Evolutionary conservation across 2,888 invertebrate species (phyloP), one percentile per base, ranked within the genome.

Genomic region (Ischnus inquisitorius): DNA sequence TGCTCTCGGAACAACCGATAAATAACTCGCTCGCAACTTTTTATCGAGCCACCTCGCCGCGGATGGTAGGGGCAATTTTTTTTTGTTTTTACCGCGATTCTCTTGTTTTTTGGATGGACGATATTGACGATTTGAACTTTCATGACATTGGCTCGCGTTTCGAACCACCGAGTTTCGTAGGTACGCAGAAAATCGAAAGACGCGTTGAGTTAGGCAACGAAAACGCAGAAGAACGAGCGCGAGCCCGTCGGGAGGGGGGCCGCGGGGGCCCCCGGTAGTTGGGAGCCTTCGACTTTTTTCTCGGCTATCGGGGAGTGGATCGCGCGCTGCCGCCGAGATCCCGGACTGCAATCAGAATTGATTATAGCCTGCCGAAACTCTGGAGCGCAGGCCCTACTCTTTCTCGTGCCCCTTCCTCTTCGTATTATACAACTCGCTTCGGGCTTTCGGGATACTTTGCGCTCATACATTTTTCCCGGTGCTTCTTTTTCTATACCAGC

Each of bases 291-390:
- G 88, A 90, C 82, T 91, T 92, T 92, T 92, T 92, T 91, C 92
- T 91, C 89, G 88, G 89, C 92, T 92, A 90, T 92, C 92, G 92
- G 88, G 86, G 90, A 90, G 91, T 90, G 91, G 90, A 92, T 92
- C 92, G 92, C 90, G 89, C 83, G 60, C 91, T 88, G 89, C 87
- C 85, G 88, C 91, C 88, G 89, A 91, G 92, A 92, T 92, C 89
- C 92, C 87, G 90, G 92, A 92, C 92, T 92, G 92, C 93, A 92
- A 93, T 92, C 93, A 92, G 93, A 92, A 93, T 93, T 92, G 93
- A 93, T 93, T 93, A 92, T 92, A 92, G 93, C 92, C 92, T 93
- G 93, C 93, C 93, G 93, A 93, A 93, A 93, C 91, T 92, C 88
- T 88, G 90, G 89, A 90, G 91, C 90, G 90, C 91, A 86, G 89